Evolutionary conservation across 2,113 vertebrate genomes (phyloP), one percentile per base, ranked within the genome.

Genomic region (Pelodiscus sinensis): DNA sequence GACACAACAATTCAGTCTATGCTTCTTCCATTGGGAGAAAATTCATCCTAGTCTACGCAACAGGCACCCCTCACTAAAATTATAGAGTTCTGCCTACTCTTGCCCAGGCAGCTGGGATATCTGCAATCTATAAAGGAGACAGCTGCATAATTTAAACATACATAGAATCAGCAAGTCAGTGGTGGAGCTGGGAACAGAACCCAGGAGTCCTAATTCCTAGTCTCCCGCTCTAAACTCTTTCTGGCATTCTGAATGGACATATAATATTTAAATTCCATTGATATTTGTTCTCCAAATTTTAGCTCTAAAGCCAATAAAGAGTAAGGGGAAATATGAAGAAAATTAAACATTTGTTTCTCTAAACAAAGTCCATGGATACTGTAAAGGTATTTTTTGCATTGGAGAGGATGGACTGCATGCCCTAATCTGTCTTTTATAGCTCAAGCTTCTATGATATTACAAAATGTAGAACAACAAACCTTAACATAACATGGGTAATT

Each of bases 11-110:
- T 89, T 78, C 16, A 31, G 58, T 81, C 79, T 89, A 71, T 83
- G 19, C 44, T 95, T 92, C 78, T 16, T 95, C 68, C 50, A 84
- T 21, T 18, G 12, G 79, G 75, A 85, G 58, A 77, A 85, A 92
- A 84, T 1, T 4, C 52, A 88, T 3, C 62, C 3, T 0, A 0
- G 0, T 9, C 14, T 38, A 87, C 50, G 80, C 73, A 90, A 79
- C 54, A 56, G 85, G 27, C 60, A 55, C 38, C 68, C 80, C 44
- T 57, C 5, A 0, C 73, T 84, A 85, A 89, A 92, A 77, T 81
- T 87, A 71, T 13, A 12, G 80, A 57, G 62, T 87, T 86, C 80
- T 84, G 90, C 65, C 58, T 77, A 65, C 68, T n/a, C 22, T 86
- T 9, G 24, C 58, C 38, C 18, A 0, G 0, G 24, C 56, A 83